Conservation (phyloP, 2,888 invertebrate species). For the Drosophila phalerata region DNA sequence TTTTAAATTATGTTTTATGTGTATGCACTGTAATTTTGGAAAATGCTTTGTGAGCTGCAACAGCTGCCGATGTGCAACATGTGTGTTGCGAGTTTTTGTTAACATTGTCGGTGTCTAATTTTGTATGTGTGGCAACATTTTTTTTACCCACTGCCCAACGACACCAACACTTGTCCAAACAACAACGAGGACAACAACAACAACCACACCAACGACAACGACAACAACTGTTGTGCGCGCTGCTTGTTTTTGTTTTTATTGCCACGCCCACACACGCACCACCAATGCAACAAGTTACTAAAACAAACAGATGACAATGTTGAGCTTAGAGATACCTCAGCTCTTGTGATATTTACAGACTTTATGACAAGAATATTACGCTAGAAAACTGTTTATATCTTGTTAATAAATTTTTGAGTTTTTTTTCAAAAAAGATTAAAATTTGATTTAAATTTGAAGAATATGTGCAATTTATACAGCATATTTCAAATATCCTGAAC, state of each 20-base stretch:
- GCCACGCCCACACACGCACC: conserved; percentile 46
- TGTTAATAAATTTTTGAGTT: no score
- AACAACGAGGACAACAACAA: conserved; percentile 25
- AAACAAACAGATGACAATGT: conserved; percentile 34
- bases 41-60: conserved; percentile 24
- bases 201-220: conserved; percentile 45
- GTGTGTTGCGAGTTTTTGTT: conserved; percentile 52
- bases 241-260: conserved; percentile 43
- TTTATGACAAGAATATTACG: no score
- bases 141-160: conserved; percentile 1
- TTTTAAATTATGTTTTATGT: conserved; percentile 74
- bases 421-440: no score
- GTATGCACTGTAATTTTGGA: conserved; percentile 53
- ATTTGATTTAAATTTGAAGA: no score
- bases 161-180: conserved; percentile 61
- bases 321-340: neutral
- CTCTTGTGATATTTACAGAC: neutral
- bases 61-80: conserved; percentile 51
- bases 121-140: conserved; percentile 27
- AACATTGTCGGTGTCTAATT: conserved; percentile 39
- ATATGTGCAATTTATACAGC: no score
- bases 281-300: conserved; percentile 55
- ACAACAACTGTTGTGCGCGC: conserved; percentile 24
- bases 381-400: no score
- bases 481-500: no score